Evolutionary conservation across 2,113 vertebrate genomes (phyloP), one percentile per base, ranked within the genome.

Genomic region (Platysteira castanea): DNA sequence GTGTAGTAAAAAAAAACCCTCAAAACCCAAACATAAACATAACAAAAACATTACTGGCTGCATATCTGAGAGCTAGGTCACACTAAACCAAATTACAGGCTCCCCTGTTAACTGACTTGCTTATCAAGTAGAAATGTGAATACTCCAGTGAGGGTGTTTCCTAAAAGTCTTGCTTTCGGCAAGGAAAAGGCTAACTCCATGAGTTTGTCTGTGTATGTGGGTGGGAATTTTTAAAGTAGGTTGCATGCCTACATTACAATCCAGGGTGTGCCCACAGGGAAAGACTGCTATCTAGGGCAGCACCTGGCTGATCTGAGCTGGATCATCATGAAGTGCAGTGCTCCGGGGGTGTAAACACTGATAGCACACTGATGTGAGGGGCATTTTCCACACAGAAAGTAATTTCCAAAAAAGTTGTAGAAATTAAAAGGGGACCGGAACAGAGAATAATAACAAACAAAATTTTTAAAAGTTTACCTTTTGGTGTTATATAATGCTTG

Each of bases 201-300:
- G 15, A 75, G 22, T 53, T 22, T 52, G 17, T 68, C 73, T 69
- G 46, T 87, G 30, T 22, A 47, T 2, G 39, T 77, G 63, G 69
- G 81, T 79, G 86, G 64, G 86, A 90, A 82, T 90, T 89, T 94
- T 86, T 95, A 78, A 95, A 96, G 71, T 93, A 94, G 90, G 92
- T 92, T 96, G 80, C 61, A 91, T 44, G 75, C 68, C 82, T 84
- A 49, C 22, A 3, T 59, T 93, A 41, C 75, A 93, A 96, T 84
- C 30, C 92, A 84, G 78, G 52, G 50, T 90, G 59, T 44, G 30
- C 82, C 94, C 52, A 86, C 27, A 44, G 95, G 95, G 92, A 74
- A 93, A 93, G 78, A 37, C 71, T 86, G 57, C 39, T 93, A 92
- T 95, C 68, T 96, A 80, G 96, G 93, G 79, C 95, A 96, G 75